phyloP scores from a whole-genome alignment of 2,888 invertebrate genomes.

The Thecophora atra region DNA sequence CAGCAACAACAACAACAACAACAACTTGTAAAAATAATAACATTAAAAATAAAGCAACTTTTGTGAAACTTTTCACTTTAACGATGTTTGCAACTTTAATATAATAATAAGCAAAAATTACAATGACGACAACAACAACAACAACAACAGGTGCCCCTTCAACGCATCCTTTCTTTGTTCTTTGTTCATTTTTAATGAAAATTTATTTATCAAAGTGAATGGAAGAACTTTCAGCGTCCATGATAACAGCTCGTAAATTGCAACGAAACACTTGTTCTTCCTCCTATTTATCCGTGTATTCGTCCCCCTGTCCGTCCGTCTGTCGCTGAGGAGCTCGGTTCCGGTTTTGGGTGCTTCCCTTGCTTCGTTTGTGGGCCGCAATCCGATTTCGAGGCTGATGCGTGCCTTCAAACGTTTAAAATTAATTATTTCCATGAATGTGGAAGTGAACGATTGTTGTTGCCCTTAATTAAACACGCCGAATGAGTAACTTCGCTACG shows the following conservation, averaged over 20 bases:
- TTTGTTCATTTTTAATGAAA: too few species aligned
- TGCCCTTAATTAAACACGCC: conserved; percentile 20
- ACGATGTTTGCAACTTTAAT: too few species aligned
- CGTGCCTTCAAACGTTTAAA: conserved; percentile 30
- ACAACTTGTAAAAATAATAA: conserved; percentile 2
- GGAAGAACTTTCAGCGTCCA: conserved; percentile 1
- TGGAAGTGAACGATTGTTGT: neutral
- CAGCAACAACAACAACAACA: conserved; percentile 14
- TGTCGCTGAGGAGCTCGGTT: too few species aligned
- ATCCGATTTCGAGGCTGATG: neutral
- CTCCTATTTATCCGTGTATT: neutral
- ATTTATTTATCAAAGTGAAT: neutral
- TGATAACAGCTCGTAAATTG: conserved; percentile 27
- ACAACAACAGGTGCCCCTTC: neutral
- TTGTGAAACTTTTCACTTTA: too few species aligned
- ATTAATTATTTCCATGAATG: conserved; percentile 21
- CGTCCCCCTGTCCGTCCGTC: conserved; percentile 1
- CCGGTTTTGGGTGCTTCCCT: neutral
- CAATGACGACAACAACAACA: conserved; percentile 6
- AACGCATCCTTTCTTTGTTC: neutral
- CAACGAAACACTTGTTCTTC: neutral
- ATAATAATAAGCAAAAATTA: neutral
- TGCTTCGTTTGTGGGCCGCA: neutral
- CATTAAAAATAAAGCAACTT: too few species aligned
- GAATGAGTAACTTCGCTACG: neutral